Evolutionary conservation across 2,113 vertebrate genomes (phyloP), one percentile per base, ranked within the genome.

Genomic region (Strigops habroptila): DNA sequence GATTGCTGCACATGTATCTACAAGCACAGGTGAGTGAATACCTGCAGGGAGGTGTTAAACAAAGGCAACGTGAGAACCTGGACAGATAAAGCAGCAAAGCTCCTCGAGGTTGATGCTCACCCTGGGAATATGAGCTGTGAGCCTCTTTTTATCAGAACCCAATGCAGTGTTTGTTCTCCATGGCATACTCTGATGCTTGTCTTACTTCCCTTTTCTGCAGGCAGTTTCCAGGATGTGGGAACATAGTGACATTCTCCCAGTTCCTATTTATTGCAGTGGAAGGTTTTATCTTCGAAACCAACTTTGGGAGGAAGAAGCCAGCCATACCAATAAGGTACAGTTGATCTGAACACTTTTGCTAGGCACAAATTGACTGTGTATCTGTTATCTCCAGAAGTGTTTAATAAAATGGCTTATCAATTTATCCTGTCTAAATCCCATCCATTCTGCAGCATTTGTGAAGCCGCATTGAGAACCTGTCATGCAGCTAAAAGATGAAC

Each of bases 231-330:
- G 99, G 99, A 98, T 99, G 99, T 41, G 99, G 99, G 79, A 99
- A 99, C 97, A 98, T 99, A 4, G 98, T 99, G 75, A 99, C 99
- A 0, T 99, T 99, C 84, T 98, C 99, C 64, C 99, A 99, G 93
- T 99, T 99, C 98, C 84, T 98, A 1, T 99, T 99, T 68, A 99
- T 99, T 17, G 98, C 99, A 0, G 37, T 99, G 80, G 99, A 99
- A 96, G 99, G 99, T 8, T 99, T 99, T 30, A 95, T 99, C 91
- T 99, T 99, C 67, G 98, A 99, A 97, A 97, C 98, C 16, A 97
- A 99, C 43, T 98, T 99, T 33, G 99, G 99, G 82, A 98, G 98
- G 96, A 99, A 99, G 98, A 98, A 87, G 89, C 98, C 99, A 3
- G 96, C 97, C 17, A 99, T 99, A 83, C 99, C 99, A 33, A 91